A percentile compares a stretch with the other conserved stretches of the same genome.
Evolutionary conservation across 2,797 vertebrate species (phyloP).

Genomic region (Channallabes apus): DNA sequence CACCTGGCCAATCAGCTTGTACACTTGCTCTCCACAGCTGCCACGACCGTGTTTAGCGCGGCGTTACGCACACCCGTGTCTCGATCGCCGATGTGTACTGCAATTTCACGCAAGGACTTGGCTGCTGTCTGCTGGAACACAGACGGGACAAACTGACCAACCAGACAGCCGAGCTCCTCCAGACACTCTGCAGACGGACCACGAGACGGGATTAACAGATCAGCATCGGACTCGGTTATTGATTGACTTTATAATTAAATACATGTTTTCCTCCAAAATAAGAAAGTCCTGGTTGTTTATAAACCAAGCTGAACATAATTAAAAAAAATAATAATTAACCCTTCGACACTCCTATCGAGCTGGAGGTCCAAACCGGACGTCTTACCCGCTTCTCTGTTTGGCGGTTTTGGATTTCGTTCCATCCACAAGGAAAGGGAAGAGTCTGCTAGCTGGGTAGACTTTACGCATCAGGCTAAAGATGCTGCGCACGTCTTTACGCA

Average conservation of each 20-base stretch:
- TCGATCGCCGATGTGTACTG: constrained; percentile 90
- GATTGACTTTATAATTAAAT: not conserved
- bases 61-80: constrained; percentile 96
- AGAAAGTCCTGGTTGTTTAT: too few species aligned
- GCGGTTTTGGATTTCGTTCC: constrained; percentile 98
- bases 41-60: constrained; percentile 93
- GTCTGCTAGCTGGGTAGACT: constrained; percentile 94
- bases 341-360: too few species aligned
- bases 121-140: constrained; percentile 94
- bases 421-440: constrained; percentile 97
- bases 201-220: not conserved
- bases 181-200: constrained; percentile 70
- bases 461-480: constrained; percentile 91
- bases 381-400: constrained; percentile 92
- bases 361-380: too few species aligned
- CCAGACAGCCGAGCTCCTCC: constrained; percentile 75
- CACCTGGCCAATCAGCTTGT: constrained; percentile 97
- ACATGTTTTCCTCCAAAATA: not conserved
- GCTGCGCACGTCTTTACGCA: constrained; percentile 92
- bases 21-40: constrained; percentile 94
- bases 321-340: too few species aligned
- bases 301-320: too few species aligned
- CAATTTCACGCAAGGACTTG: constrained; percentile 97
- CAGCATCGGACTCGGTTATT: too few species aligned
- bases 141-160: constrained; percentile 81